Percentiles rank a stretch among this genome's conserved stretches.
Evolutionary conservation across 2,888 invertebrate genomes (phyloP).

Genomic region (Heliconius sara): DNA sequence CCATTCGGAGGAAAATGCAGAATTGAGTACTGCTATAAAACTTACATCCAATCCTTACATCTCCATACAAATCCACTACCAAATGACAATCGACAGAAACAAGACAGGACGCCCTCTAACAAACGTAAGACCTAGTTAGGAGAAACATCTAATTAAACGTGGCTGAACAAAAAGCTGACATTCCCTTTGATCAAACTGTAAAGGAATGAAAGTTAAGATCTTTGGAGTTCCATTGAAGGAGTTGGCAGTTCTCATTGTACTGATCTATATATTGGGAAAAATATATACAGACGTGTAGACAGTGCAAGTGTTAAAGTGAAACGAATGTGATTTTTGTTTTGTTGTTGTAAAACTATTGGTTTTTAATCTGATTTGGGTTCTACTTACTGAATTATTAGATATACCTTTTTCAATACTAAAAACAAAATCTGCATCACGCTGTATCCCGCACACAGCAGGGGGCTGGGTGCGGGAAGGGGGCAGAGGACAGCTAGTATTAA

Average conservation of each 20-base stretch:
- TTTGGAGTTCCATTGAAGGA: conserved; percentile 15
- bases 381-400: background rate
- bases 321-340: background rate
- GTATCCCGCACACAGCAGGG: no score
- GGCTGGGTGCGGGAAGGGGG: no score
- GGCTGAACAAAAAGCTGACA: conserved; percentile 10
- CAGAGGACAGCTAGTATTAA: no score
- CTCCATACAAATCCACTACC: background rate
- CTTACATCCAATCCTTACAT: no score
- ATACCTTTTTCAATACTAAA: background rate
- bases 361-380: background rate
- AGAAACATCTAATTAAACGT: conserved; percentile 20
- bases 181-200: conserved; percentile 23
- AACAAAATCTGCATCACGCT: no score
- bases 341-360: background rate
- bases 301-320: background rate
- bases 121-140: conserved; percentile 16
- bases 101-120: background rate
- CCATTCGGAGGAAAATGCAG: no score
- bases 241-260: background rate
- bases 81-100: conserved; percentile 4
- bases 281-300: background rate
- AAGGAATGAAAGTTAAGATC: conserved; percentile 23
- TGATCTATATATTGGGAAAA: background rate
- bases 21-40: no score